Base-by-base conservation (phyloP, 2,888 invertebrate species). In the Nomada lathburiana region DNA sequence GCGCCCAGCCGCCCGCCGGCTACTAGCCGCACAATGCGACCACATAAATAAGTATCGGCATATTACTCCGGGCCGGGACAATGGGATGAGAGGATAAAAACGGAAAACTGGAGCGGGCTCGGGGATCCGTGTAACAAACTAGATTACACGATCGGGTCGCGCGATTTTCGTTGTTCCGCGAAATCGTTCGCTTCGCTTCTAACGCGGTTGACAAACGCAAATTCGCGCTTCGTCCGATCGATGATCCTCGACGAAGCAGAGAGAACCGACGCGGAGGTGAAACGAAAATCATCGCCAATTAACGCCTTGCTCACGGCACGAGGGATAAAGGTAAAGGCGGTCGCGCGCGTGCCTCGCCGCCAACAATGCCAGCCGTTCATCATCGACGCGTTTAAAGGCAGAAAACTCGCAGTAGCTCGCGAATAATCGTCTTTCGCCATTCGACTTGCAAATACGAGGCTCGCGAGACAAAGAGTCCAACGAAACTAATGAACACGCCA, bases 41-140 rank as follows among this genome's bases (percentile, higher is more conserved):
- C 78, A 62, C 79, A 76, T 86, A 86, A 86, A 88, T 86, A 88
- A 88, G 74, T 83, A 88, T 88, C 78, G 81, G 80, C 63, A 70
- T 81, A 83, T 88, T 86, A 76, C 74, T 52, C 72, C 52, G 75
- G 36, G n/a, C 63, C 50, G n/a, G 69, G 57, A 62, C 67, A 64
- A 78, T 78, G 67, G 67, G 63, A 78, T 74, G 59, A 57, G 60
- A 52, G 67, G 71, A 65, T 11, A 60, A 26, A 26, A 16, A 2
- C 1, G 26, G 9, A 18, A 29, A 42, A 53, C 5, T 36, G 36
- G 9, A 57, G 0, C 0, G 13, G 18, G 2, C n/a, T 80, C 53
- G 53, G 52, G 65, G 52, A 68, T 18, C 10, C 42, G 29, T 44
- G 69, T 50, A 65, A 59, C 20, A 42, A 29, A 80, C 62, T 73